phyloP scores from a whole-genome alignment of 2,113 vertebrate genomes.

The Lampris megalopsis region DNA sequence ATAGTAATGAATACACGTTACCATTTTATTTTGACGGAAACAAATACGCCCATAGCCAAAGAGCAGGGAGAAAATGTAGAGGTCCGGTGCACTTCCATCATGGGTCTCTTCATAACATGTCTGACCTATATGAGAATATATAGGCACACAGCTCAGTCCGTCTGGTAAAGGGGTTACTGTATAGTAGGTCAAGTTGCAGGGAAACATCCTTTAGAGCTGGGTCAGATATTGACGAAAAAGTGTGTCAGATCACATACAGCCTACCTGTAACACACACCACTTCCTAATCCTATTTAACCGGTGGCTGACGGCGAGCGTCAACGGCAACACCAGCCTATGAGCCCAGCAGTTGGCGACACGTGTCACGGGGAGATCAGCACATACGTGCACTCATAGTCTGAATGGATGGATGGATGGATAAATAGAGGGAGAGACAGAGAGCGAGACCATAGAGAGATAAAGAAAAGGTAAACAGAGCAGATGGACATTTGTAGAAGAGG shows the following conservation, averaged over 20 bases:
- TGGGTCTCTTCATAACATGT: not conserved
- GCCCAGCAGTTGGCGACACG: not conserved
- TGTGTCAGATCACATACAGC: not conserved
- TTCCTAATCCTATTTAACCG: conserved; percentile 24
- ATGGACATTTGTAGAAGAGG: not conserved
- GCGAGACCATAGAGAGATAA: too few species aligned
- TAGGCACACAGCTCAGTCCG: conserved; percentile 33
- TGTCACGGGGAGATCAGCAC: not conserved
- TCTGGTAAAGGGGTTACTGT: conserved; percentile 1
- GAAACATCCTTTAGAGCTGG: not conserved
- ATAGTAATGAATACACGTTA: too few species aligned
- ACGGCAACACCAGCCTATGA: not conserved
- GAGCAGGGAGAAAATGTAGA: too few species aligned
- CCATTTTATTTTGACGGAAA: not conserved
- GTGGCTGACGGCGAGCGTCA: not conserved
- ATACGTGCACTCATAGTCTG: not conserved
- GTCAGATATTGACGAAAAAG: not conserved
- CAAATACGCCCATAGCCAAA: not conserved
- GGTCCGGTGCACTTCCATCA: too few species aligned
- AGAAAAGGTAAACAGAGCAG: not conserved
- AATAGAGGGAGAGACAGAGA: not conserved
- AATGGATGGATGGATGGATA: not conserved
- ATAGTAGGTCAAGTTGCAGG: conserved; percentile 13
- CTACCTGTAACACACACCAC: not conserved
- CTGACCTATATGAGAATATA: conserved; percentile 6